Evolutionary conservation across 2,113 vertebrate genomes (phyloP).

Genomic region (Oreochromis spilurus): DNA sequence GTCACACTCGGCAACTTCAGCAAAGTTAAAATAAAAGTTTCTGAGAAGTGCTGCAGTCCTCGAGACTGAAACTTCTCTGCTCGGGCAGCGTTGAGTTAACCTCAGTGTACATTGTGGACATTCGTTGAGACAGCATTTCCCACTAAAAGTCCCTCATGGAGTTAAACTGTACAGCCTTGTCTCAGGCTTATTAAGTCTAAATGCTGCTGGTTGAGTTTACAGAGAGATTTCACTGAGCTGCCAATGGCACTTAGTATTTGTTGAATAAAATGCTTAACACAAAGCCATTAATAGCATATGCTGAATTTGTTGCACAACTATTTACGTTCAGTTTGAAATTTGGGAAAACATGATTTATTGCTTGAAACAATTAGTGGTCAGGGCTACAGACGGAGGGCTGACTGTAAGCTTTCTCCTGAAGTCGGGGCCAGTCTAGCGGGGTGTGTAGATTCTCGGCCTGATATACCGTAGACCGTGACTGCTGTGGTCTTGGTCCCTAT

Average conservation of each 20-base stretch:
- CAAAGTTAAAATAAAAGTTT: conserved; percentile 15
- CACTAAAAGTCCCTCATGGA: conserved; percentile 13
- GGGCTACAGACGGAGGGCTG: conserved; percentile 25
- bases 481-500: conserved; percentile 41
- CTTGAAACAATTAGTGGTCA: conserved; percentile 56
- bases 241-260: conserved; percentile 53
- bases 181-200: conserved; percentile 37
- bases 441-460: conserved; percentile 54
- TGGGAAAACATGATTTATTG: conserved; percentile 59
- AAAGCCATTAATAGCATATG: conserved; percentile 46
- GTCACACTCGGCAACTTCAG: background rate
- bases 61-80: background rate
- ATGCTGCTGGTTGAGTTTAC: conserved; percentile 32
- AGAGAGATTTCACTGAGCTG: conserved; percentile 52
- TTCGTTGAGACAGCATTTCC: conserved; percentile 36
- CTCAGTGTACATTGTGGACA: background rate
- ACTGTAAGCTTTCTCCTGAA: conserved; percentile 28
- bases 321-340: conserved; percentile 60
- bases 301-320: conserved; percentile 58
- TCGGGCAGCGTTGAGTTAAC: background rate
- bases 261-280: conserved; percentile 39
- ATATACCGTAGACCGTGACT: conserved; percentile 42
- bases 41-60: background rate
- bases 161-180: conserved; percentile 36
- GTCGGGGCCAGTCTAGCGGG: conserved; percentile 20